Base-by-base conservation (phyloP, 1,140 invertebrate species). In the Ceratitis capitata region DNA sequence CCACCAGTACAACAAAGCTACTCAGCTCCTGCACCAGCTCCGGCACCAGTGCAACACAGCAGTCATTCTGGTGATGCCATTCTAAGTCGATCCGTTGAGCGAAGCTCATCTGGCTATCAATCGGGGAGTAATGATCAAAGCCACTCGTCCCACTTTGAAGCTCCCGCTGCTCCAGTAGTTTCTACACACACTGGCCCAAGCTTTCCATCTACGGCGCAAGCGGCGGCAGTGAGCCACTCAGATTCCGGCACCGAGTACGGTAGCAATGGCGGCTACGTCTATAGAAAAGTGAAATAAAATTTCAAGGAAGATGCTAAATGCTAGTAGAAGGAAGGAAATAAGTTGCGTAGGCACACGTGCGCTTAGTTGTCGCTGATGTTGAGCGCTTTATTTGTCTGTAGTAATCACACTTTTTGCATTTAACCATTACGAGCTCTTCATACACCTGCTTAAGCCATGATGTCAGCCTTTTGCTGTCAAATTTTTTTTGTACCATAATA, bases 221-320 rank as follows among this genome's bases (percentile, higher is more conserved):
- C 69, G 5, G 16, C 69, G 39, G 39, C 42, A 78, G 39, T 42
- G 7, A 23, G 3, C 19, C 26, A 47, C 42, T 32, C 42, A 35
- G 23, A 58, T 19, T 23, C n/a, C 5, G 84, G 84, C 16, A 86
- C 84, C n/a, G 69, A 61, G 7, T 86, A 86, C 45, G 86, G n/a
- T n/a, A 23, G 47, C 10, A 86, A 86, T 39, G 86, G 86, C 42
- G 86, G 86, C 32, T 86, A 86, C 47, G 56, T 85, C 19, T 86
- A 86, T 42, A 45, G 42, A n/a, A 85, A 64, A 83, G 14, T 23
- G 2, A 78, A 78, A 78, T 78, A 78, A 42, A 45, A 35, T 56
- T 19, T 61, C 9, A 69, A 69, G 39, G n/a, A 78, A 10, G 2
- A n/a, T 6, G 39, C 0, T 19, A 6, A 26, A 23, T 0, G 29